phyloP scores from a whole-genome alignment of 2,113 vertebrate species.

The Lepisosteus oculatus region DNA sequence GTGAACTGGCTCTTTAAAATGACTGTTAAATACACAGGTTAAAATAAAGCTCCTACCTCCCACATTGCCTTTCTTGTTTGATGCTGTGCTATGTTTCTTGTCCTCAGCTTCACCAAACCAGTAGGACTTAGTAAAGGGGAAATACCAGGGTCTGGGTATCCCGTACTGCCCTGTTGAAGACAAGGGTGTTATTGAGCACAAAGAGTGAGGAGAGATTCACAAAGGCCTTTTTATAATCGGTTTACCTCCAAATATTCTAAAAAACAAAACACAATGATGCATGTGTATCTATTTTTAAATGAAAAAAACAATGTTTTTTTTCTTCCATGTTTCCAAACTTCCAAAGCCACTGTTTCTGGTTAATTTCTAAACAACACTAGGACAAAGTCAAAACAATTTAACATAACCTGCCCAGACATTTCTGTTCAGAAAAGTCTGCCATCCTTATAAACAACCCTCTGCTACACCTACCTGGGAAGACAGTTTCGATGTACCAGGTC shows the following conservation, averaged over 20 bases:
- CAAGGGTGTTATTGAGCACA: constrained; percentile 4
- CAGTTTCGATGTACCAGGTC: constrained; percentile 95
- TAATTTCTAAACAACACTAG: not conserved
- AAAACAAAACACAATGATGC: too few relatives aligned
- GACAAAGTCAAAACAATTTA: not conserved
- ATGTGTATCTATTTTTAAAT: too few relatives aligned
- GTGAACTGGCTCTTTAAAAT: too few relatives aligned
- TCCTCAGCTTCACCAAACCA: constrained; percentile 82
- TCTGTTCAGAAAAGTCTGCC: not conserved
- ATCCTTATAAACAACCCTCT: not conserved
- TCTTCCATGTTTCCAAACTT: too few relatives aligned
- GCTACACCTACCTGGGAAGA: constrained; percentile 82
- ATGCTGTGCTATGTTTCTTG: constrained; percentile 48
- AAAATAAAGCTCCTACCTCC: constrained; percentile 66
- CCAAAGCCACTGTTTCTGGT: too few relatives aligned
- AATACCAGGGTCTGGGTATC: constrained; percentile 92
- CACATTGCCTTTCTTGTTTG: constrained; percentile 56
- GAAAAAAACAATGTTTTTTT: too few relatives aligned
- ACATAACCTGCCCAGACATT: not conserved
- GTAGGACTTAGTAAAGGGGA: constrained; percentile 89
- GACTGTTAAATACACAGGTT: not conserved
- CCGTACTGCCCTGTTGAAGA: constrained; percentile 84
- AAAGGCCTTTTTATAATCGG: too few relatives aligned
- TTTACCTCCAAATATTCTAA: too few relatives aligned
- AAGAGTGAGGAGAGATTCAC: too few relatives aligned